phyloP scores from a whole-genome alignment of 2,888 invertebrate species.

The Metellina segmentata region DNA sequence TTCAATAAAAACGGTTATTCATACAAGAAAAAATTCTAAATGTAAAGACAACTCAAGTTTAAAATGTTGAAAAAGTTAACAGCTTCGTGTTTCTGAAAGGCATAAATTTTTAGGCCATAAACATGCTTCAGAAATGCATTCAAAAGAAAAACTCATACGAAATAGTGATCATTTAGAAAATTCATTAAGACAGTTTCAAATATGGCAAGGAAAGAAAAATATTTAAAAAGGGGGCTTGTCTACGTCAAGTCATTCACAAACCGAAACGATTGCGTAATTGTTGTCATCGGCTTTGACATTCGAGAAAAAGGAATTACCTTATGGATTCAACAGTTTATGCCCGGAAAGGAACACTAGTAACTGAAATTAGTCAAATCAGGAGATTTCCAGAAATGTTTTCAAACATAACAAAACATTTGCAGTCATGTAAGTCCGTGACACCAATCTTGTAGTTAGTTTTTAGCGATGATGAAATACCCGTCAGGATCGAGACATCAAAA shows the following conservation, averaged over 20 bases:
- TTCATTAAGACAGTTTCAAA: too few species aligned
- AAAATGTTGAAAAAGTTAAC: too few species aligned
- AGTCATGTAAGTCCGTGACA: not conserved
- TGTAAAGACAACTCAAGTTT: too few species aligned
- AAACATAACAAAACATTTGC: not conserved
- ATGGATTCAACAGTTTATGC: not conserved
- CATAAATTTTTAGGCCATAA: too few species aligned
- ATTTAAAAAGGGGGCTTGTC: not conserved
- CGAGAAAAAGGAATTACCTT: not conserved
- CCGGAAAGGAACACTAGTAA: not conserved
- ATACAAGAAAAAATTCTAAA: too few species aligned
- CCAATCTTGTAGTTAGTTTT: slow-evolving; percentile 1
- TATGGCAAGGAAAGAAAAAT: not conserved
- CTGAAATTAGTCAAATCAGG: not conserved
- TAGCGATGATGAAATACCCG: slow-evolving; percentile 49
- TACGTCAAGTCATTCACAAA: not conserved
- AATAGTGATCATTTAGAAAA: too few species aligned
- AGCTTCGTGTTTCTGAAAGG: too few species aligned
- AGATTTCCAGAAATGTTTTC: not conserved
- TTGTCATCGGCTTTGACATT: slow-evolving; percentile 28
- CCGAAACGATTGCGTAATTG: slow-evolving; percentile 51
- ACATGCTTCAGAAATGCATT: too few species aligned
- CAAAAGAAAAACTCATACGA: too few species aligned
- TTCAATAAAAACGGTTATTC: too few species aligned
- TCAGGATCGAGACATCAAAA: not conserved